Conservation (phyloP, 2,113 vertebrate genomes). For the Chinchilla lanigera region DNA sequence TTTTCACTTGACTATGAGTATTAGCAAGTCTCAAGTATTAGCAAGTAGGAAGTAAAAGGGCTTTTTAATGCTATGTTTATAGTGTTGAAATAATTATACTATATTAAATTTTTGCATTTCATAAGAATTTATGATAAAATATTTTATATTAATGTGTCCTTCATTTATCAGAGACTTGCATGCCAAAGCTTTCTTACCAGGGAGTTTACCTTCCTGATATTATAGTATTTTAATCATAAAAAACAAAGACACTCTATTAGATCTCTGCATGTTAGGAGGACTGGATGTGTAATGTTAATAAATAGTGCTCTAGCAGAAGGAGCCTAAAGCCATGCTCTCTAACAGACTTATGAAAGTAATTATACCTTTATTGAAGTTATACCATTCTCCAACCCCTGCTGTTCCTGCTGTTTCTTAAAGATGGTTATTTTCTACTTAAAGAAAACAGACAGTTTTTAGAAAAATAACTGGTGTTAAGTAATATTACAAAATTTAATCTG, state of each 20-base stretch:
- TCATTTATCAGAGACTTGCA: conserved; percentile 46
- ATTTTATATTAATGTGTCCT: conserved; percentile 43
- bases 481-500: conserved; percentile 68
- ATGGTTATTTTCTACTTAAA: conserved; percentile 75
- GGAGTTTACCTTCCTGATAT: conserved; percentile 25
- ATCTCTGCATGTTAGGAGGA: not conserved
- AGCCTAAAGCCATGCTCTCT: conserved; percentile 53
- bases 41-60: not conserved
- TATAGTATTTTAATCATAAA: conserved; percentile 63
- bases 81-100: not conserved
- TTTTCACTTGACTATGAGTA: not conserved
- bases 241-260: conserved; percentile 54
- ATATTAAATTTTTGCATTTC: conserved; percentile 33
- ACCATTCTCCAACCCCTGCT: conserved; percentile 43
- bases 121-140: conserved; percentile 56
- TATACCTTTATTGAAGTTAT: conserved; percentile 68
- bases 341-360: conserved; percentile 71
- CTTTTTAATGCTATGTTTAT: conserved; percentile 27
- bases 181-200: conserved; percentile 4
- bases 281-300: conserved; percentile 62
- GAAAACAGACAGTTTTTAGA: conserved; percentile 62
- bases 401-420: conserved; percentile 68
- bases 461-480: conserved; percentile 55
- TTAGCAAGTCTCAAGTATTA: not conserved
- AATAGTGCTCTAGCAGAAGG: conserved; percentile 61